Conservation (phyloP, 2,797 vertebrate genomes). For the Enteromius thamalakanensis region DNA sequence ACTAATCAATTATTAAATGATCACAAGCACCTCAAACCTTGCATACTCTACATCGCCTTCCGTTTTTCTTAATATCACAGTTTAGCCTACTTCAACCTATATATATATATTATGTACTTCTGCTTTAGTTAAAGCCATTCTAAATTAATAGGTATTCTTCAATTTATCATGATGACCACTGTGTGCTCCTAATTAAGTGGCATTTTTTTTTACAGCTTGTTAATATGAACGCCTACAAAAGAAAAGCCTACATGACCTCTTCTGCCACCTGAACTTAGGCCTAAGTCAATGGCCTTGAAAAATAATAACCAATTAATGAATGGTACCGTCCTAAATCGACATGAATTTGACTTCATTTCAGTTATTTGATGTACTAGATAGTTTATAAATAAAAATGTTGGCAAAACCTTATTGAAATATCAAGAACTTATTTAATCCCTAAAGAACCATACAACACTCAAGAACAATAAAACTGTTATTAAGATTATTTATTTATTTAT, state of each 20-base stretch:
- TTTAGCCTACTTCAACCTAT: neutral
- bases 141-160: neutral
- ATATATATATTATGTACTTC: no score
- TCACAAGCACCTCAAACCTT: conserved; percentile 4
- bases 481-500: neutral
- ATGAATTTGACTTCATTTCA: neutral
- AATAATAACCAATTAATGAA: neutral
- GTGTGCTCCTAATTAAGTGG: neutral
- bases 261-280: neutral
- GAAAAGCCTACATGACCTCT: neutral
- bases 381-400: no score
- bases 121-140: neutral
- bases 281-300: neutral
- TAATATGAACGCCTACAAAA: neutral
- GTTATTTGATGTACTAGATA: neutral
- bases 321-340: neutral
- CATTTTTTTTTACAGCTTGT: neutral
- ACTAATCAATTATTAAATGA: conserved; percentile 44
- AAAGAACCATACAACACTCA: neutral
- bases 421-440: neutral
- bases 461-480: neutral
- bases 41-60: conserved; percentile 20
- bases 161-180: neutral
- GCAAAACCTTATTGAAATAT: neutral
- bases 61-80: neutral